These are phyloP conservation scores for Ochropacha duplaris DNA, from an alignment of 2,888 invertebrate species.

Conservation along the genomic window DNA sequence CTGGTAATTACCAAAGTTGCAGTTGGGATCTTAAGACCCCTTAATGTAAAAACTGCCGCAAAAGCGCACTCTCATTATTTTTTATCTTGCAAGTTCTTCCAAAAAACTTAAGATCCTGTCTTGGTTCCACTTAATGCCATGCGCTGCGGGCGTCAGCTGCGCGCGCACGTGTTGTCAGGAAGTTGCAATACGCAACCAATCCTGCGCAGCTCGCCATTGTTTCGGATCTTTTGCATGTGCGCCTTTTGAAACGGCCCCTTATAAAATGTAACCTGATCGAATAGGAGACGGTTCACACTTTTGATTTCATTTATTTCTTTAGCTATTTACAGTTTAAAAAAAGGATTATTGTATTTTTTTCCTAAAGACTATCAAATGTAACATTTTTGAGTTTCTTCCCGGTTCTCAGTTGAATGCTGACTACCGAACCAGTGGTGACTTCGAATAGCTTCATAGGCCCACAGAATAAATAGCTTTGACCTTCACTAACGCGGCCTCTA, in stretches of 20 bases:
- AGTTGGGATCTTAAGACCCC: not conserved
- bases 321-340: too few relatives aligned
- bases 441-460: too few relatives aligned
- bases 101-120: conserved; percentile 3
- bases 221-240: conserved; percentile 22
- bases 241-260: conserved; percentile 15
- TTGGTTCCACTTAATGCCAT: conserved; percentile 12
- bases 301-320: not conserved
- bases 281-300: not conserved
- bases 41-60: not conserved
- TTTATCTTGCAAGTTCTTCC: not conserved
- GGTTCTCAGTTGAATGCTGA: too few relatives aligned
- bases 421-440: too few relatives aligned
- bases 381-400: too few relatives aligned
- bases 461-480: too few relatives aligned
- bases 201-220: conserved; percentile 47
- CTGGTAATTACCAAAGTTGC: too few relatives aligned
- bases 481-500: too few relatives aligned
- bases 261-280: not conserved
- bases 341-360: too few relatives aligned
- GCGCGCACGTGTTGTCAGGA: conserved; percentile 52
- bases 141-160: conserved; percentile 71
- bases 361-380: too few relatives aligned
- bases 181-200: conserved; percentile 41
- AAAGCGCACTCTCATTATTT: not conserved